Base-by-base conservation (phyloP, 2,888 invertebrate species). In the Sericinus montela region DNA sequence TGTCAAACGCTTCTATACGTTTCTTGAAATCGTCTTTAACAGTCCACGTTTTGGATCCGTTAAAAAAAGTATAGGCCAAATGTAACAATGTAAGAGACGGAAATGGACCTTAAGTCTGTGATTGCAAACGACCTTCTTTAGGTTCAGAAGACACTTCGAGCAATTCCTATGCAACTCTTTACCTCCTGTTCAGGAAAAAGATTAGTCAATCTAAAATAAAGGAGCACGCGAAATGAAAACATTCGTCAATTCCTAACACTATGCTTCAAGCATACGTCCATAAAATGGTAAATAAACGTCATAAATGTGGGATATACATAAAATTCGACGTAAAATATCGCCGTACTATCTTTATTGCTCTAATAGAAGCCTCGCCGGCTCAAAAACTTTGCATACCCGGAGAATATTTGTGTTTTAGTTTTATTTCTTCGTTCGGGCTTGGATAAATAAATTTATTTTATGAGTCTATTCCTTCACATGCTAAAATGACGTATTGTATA, bases 201-300 rank as follows among this genome's bases (percentile, higher is more conserved):
- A n/a, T n/a, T n/a, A n/a, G n/a, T n/a, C n/a, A n/a, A n/a, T n/a
- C n/a, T n/a, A n/a, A n/a, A n/a, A n/a, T n/a, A n/a, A n/a, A n/a
- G n/a, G n/a, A n/a, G n/a, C 25, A 25, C 25, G 25, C 25, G 8
- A 25, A 25, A 25, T 25, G 1, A 25, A 25, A 25, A 25, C 14
- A 34, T 34, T 34, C 34, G 23, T 19, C 34, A 23, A 43, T 43
- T 44, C 28, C 11, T 23, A 15, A n/a, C 16, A 15, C 36, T 11
- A 10, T 16, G 9, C n/a, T 28, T 36, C 28, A 9, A 44, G 19
- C 25, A 42, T 39, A 45, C 46, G 45, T 42, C 50, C 38, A 52
- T 54, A 47, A 49, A 54, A 52, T 49, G 41, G 52, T 56, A 52
- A 53, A 54, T 50, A 52, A 54, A 47, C 49, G 25, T 49, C 53